phyloP scores from a whole-genome alignment of 2,113 vertebrate genomes.

The Sinocyclocheilus anophthalmus region DNA sequence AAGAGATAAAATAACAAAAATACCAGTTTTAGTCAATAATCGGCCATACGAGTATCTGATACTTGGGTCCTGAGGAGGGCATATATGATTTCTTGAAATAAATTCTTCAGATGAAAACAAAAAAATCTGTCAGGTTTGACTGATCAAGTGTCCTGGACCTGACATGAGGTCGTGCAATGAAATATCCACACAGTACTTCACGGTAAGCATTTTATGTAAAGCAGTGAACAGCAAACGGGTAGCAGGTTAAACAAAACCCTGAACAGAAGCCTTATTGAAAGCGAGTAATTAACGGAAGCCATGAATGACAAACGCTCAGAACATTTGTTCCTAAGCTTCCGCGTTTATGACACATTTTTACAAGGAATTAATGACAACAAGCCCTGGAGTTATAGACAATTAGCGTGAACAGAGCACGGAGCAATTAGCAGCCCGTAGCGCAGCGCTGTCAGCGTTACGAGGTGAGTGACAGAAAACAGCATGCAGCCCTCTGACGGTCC shows the following conservation, averaged over 20 bases:
- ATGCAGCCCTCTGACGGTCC: conserved; percentile 45
- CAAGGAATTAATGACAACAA: conserved; percentile 56
- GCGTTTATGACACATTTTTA: conserved; percentile 40
- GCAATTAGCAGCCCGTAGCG: conserved; percentile 67
- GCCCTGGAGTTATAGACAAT: conserved; percentile 60
- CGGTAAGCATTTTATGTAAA: not conserved
- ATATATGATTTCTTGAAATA: not conserved
- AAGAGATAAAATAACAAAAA: too few relatives aligned
- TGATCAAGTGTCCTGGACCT: not conserved
- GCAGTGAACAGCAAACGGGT: conserved; percentile 34
- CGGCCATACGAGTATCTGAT: not conserved
- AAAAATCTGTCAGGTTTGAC: not conserved
- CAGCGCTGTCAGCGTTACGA: conserved; percentile 73
- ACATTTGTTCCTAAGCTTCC: conserved; percentile 50
- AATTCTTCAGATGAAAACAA: not conserved
- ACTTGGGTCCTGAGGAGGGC: not conserved
- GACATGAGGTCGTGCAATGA: not conserved
- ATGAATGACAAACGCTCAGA: conserved; percentile 38
- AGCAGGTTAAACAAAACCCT: conserved; percentile 51
- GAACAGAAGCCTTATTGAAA: conserved; percentile 49
- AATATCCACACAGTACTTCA: not conserved
- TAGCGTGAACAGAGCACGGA: conserved; percentile 62
- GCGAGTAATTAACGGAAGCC: conserved; percentile 18
- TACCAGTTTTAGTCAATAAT: not conserved
- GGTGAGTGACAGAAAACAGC: conserved; percentile 77